Evolutionary conservation across 92 coral and sea anemone genomes (phyloP), one percentile per base, ranked within the genome.

Genomic region (Umimayanthus kanabou): DNA sequence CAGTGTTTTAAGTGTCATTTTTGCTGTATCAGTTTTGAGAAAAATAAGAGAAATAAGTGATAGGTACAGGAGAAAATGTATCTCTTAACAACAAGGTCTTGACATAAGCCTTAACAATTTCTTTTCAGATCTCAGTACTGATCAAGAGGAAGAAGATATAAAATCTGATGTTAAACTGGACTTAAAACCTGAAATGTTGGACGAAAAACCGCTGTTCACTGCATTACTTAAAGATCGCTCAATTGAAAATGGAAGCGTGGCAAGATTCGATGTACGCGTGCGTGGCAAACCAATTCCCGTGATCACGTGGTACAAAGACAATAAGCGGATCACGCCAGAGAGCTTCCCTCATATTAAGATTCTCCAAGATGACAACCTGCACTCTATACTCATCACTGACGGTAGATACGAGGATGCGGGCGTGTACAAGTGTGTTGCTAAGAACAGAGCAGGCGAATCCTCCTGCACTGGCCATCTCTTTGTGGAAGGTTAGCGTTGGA

Each of bases 191-290:
- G 84, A 78, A 47, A 72, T 80, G 39, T 79, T 89, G 85, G 92
- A 90, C 74, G 94, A 94, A 75, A 88, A 93, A 15, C 98, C 98
- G 9, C 86, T 91, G 6, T 94, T 94, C 65, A 94, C 98, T 3
- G 98, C 95, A 13, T 89, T 92, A 50, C 90, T 94, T 13, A 93
- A 89, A 86, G 95, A 94, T 79, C 95, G 98, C 29, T 81, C 95
- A 82, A 90, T 97, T 73, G 95, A 93, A 74, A 93, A 92, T 66
- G 94, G 98, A 39, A 92, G 91, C 78, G 97, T 92, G 40, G 94
- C 98, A 30, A 88, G 95, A 67, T 92, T 95, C 76, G 99, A 97
- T 77, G 94, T 96, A 85, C 97, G 98, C 73, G 93, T 95, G 79
- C 94, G 92, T 22, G 99, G 98, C 39, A 91, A 90, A 43, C 99